Evolutionary conservation across 2,113 vertebrate species (phyloP).

Genomic region (Gobio gobio): DNA sequence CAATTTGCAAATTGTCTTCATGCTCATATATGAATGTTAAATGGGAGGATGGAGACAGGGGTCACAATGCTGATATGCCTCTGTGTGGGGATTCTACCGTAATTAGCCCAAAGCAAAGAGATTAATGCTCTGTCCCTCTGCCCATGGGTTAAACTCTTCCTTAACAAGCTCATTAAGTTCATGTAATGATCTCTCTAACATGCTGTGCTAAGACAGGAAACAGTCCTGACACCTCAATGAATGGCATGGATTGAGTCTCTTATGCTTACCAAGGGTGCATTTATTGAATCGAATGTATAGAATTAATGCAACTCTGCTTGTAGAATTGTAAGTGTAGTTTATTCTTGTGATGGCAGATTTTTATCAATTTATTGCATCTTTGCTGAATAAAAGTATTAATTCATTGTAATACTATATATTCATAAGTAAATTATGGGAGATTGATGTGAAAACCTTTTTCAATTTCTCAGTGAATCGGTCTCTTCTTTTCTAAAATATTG

Average conservation of each 20-base stretch:
- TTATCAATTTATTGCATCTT: background rate
- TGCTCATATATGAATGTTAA: slow-evolving; percentile 28
- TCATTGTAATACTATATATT: background rate
- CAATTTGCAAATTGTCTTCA: slow-evolving; percentile 13
- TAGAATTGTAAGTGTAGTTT: too few species aligned
- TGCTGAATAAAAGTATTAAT: background rate
- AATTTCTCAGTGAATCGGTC: background rate
- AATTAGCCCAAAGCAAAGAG: slow-evolving; percentile 41
- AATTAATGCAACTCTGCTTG: too few species aligned
- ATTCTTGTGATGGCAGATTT: too few species aligned
- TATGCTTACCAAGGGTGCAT: too few species aligned
- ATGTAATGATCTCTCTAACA: slow-evolving; percentile 49
- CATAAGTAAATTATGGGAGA: background rate
- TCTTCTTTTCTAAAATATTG: background rate
- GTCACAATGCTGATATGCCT: slow-evolving; percentile 33
- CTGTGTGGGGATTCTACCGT: slow-evolving; percentile 21
- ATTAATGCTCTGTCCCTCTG: slow-evolving; percentile 10
- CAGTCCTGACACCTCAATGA: background rate
- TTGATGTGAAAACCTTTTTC: background rate
- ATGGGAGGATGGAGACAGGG: slow-evolving; percentile 17
- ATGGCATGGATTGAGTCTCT: background rate
- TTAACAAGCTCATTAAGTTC: slow-evolving; percentile 49
- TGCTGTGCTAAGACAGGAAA: background rate
- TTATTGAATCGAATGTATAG: too few species aligned
- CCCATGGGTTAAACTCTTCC: slow-evolving; percentile 30